Evolutionary conservation across 2,113 vertebrate species (phyloP), one percentile per base, ranked within the genome.

Genomic region (Solenodon paradoxus): DNA sequence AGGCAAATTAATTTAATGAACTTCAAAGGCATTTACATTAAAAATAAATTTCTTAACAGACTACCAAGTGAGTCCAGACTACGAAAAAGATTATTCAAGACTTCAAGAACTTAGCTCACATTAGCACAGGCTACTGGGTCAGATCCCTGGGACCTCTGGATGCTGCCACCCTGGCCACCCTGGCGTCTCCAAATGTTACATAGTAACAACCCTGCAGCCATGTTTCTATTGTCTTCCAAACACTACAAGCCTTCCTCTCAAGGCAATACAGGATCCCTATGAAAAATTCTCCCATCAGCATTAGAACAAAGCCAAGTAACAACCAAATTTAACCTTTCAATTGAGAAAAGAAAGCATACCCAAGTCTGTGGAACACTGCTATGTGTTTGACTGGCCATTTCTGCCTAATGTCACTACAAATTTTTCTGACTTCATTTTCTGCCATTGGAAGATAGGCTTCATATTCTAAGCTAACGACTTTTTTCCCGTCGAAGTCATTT

Each of bases 361-460:
- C 99, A 71, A 99, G 99, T 89, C 99, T 98, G 53, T 99, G 99
- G 61, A 99, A 98, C 53, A 99, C 96, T 17, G 98, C 99, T 96
- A 99, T 98, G 94, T 99, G 99, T 64, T 61, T 98, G 78, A 99
- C 97, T 2, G 99, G 98, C 99, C 99, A 99, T 38, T 98, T 98
- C 53, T 95, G 95, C 95, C 99, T 98, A 95, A 99, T 96, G 69
- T 98, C 98, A 66, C 83, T 92, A 86, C 99, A 99, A 83, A 99
- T 99, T 95, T 98, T 99, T 97, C 97, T 98, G 95, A 99, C 98
- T 98, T 99, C 99, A 0, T 97, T 98, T 97, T 99, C 98, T 78
- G 98, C 99, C 99, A 99, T 99, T 7, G 98, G 97, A 68, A 98
- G 95, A 53, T 99, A 99, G 0, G 99, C 99, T 98, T 99, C 99